Evolutionary conservation across 2,888 invertebrate species (phyloP), one percentile per base, ranked within the genome.

Genomic region (Epirrhoe tristata): DNA sequence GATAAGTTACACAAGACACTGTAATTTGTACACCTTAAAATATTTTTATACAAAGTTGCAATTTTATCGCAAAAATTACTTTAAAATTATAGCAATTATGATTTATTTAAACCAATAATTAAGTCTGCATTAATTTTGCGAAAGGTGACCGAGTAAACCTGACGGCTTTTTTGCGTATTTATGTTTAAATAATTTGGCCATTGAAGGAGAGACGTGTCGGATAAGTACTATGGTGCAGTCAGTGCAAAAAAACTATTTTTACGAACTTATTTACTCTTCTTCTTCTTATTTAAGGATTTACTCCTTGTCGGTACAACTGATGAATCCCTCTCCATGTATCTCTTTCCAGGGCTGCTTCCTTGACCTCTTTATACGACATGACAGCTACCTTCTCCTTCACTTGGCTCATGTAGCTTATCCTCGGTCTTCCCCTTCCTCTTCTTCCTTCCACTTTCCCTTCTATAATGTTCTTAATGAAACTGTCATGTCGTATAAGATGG

Each of bases 81-180:
- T 58, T n/a, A 31, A 58, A 55, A 67, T 56, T 55, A 63, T 59
- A 46, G 43, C 34, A 52, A 59, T 63, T 36, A 51, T 60, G 63
- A 63, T 73, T 74, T 73, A 59, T 63, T 53, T 60, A 56, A 74
- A 65, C 67, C 66, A 51, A 61, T 60, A 72, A 74, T 69, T 80
- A 79, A 75, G 70, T 71, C 59, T 64, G 58, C 61, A 67, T 67
- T 75, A 51, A 67, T 68, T 67, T 55, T 58, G 67, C 69, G 75
- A 80, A 77, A 77, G 75, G 76, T 43, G 67, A 48, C 60, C 58
- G 34, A 72, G 71, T 69, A 63, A 67, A 62, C 58, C 57, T 66
- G 63, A 66, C 63, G 52, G 32, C 53, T 56, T 53, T 56, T 34
- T 46, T 24, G 48, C 54, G 46, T 67, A 34, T 58, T 60, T 58